Percentiles rank a stretch among this genome's conserved stretches.
Conservation (phyloP, 2,888 invertebrate species). For the Myopa tessellatipennis region DNA sequence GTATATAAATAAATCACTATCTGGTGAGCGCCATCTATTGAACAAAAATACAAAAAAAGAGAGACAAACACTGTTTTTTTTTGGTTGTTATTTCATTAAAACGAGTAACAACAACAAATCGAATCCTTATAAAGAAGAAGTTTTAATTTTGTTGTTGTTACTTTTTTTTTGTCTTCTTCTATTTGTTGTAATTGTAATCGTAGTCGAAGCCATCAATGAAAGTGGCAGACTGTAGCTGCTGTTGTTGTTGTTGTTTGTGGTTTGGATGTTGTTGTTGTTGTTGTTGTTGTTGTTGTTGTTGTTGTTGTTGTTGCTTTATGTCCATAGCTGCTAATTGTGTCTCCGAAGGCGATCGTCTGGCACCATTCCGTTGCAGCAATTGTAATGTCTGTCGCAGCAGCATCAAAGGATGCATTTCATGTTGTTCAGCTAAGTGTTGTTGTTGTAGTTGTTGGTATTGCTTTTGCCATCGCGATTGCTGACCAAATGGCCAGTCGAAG, state of each 20-base stretch:
- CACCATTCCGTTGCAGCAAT: conserved; percentile 16
- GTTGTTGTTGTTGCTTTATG: conserved; percentile 38
- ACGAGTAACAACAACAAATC: too few relatives aligned
- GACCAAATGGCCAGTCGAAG: conserved; percentile 10
- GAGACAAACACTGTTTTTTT: neutral
- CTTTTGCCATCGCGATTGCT: conserved; percentile 7
- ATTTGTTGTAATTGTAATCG: conserved; percentile 5
- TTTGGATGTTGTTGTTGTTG: conserved; percentile 36
- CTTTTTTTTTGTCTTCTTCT: neutral
- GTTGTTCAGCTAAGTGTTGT: conserved; percentile 20
- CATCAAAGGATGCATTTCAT: conserved; percentile 27
- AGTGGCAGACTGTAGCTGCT: conserved; percentile 23
- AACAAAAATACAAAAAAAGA: neutral
- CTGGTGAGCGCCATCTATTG: conserved; percentile 1
- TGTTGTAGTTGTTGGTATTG: conserved; percentile 36
- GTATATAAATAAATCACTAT: neutral
- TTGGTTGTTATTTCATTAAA: neutral
- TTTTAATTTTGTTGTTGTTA: neutral
- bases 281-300: conserved; percentile 34
- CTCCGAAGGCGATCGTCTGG: conserved; percentile 43
- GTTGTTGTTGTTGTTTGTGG: conserved; percentile 27
- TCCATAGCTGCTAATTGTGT: conserved; percentile 55
- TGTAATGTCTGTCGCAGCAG: conserved; percentile 10
- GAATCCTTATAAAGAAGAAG: too few relatives aligned
- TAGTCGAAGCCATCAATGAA: conserved; percentile 21